Evolutionary conservation across 2,113 vertebrate species (phyloP).

Genomic region (Paedocypris sp.): DNA sequence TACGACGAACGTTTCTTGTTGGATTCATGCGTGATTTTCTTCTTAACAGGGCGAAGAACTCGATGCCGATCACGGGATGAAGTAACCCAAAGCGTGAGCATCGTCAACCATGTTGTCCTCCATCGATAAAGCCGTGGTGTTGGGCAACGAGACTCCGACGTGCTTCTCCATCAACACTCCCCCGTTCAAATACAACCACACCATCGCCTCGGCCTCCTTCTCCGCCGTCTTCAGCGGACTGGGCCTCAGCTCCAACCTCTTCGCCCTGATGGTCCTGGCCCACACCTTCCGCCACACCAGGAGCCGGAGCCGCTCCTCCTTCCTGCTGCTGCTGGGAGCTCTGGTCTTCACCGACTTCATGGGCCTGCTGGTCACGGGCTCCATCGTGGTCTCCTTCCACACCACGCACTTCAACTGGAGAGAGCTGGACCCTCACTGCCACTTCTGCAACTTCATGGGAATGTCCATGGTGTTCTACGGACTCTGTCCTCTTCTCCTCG

Average conservation of each 20-base stretch:
- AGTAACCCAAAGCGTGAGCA: background rate
- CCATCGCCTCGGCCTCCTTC: conserved; percentile 65
- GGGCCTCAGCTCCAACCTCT: conserved; percentile 82
- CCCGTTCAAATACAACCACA: conserved; percentile 24
- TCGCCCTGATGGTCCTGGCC: conserved; percentile 73
- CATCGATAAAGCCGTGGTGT: conserved; percentile 27
- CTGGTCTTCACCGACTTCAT: conserved; percentile 86
- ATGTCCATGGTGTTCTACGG: conserved; percentile 94
- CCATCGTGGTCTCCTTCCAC: conserved; percentile 75
- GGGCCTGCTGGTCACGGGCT: conserved; percentile 79
- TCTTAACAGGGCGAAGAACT: no score
- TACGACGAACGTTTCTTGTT: no score
- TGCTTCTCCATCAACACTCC: conserved; percentile 57
- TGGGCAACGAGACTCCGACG: conserved; percentile 31
- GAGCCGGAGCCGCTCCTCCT: conserved; percentile 69
- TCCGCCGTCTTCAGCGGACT: conserved; percentile 62
- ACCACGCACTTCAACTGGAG: conserved; percentile 65
- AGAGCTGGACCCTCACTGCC: conserved; percentile 64
- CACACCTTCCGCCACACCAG: conserved; percentile 59
- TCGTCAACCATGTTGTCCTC: conserved; percentile 9
- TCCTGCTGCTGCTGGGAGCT: conserved; percentile 79
- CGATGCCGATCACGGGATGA: background rate
- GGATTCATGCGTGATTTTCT: no score
- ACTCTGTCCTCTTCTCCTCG: conserved; percentile 78
- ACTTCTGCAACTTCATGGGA: conserved; percentile 87